Base-by-base conservation (phyloP, 2,888 invertebrate genomes). In the Microplitis deprimator region DNA sequence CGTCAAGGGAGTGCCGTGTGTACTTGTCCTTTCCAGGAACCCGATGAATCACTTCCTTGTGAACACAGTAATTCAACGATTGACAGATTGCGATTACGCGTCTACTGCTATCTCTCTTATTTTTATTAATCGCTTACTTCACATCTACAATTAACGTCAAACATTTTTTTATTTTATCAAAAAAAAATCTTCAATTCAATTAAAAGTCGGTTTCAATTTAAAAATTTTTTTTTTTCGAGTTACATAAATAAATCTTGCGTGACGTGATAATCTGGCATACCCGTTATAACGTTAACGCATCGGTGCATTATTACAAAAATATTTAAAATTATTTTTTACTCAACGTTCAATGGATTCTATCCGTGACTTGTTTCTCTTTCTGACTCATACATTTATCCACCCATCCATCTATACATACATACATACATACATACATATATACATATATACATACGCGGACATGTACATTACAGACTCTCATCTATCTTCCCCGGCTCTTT, bases 21-120 rank as follows among this genome's bases (percentile, higher is more conserved):
- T 38, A 69, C 77, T 78, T 69, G 79, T 79, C 79, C 77, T 80
- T 81, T 81, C 80, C 81, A 80, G 81, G 82, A 82, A 80, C 77
- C 80, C 50, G 76, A 81, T 81, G 80, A 81, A 76, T 82, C 81
- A 80, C 73, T 69, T 75, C 69, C 71, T 72, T 72, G 76, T 64
- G 70, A 69, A 40, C 39, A 60, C 50, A 61, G n/a, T 41, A 73
- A 38, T 29, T 62, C 65, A 67, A 13, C 71, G 73, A 77, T 73
- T 73, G 76, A 76, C 76, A 76, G 76, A 77, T 77, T 73, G n/a
- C 60, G 59, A 77, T 77, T 77, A 77, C 72, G 76, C 76, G 76
- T 76, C 68, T 72, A 62, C 61, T 20, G n/a, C 76, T 67, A 64
- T 68, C 61, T 71, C 67, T 64, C 38, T 76, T 50, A 50, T 50